phyloP scores from a whole-genome alignment of 1,140 invertebrate genomes.

The Pseudomyrmex pallidus region DNA sequence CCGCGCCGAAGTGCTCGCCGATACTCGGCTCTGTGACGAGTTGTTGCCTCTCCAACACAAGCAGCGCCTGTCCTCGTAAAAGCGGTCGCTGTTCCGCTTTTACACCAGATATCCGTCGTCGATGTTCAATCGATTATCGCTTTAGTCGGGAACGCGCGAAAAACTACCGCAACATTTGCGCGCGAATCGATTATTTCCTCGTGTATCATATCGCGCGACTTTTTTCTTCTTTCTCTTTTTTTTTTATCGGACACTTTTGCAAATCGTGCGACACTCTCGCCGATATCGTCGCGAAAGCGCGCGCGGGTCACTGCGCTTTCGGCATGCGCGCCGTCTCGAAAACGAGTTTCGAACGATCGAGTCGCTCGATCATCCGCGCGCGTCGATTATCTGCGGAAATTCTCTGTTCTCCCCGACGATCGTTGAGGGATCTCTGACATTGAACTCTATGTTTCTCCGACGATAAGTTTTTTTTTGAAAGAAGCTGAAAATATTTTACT shows the following conservation, averaged over 20 bases:
- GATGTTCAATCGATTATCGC: neutral
- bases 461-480: neutral
- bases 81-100: slow-evolving; percentile 7
- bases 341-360: slow-evolving; percentile 47
- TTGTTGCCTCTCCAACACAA: neutral
- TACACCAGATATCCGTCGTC: neutral
- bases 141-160: neutral
- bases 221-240: neutral
- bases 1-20: slow-evolving; percentile 8
- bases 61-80: neutral
- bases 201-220: neutral
- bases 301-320: slow-evolving; percentile 73
- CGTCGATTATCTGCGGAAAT: slow-evolving; percentile 9
- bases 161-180: neutral
- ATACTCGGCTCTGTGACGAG: neutral
- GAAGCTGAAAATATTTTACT: neutral
- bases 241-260: neutral
- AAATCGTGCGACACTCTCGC: slow-evolving; percentile 11
- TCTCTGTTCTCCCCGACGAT: neutral
- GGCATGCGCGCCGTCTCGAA: slow-evolving; percentile 36
- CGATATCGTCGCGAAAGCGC: slow-evolving; percentile 14
- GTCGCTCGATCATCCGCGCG: slow-evolving; percentile 31
- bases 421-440: neutral
- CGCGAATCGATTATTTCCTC: neutral
- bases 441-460: neutral